A percentile compares a stretch with the other conserved stretches of the same genome.
phyloP scores from a whole-genome alignment of 2,888 invertebrate species.

The Aelia acuminata region DNA sequence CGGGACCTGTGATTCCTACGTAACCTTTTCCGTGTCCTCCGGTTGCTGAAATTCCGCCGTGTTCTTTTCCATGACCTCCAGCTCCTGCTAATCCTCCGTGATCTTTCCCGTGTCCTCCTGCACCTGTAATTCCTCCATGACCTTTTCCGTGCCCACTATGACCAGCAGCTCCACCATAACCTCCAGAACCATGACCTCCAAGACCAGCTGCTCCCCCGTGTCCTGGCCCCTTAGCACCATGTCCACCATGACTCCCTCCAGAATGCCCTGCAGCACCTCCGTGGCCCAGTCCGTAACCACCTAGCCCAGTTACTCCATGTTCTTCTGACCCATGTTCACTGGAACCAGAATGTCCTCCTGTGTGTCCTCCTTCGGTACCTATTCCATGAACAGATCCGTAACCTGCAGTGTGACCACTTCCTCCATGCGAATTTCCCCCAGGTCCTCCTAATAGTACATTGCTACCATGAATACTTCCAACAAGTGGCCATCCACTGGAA shows the following conservation, averaged over 20 bases:
- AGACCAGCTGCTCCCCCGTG: slow-evolving; percentile 17
- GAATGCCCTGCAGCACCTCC: neutral
- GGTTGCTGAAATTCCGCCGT: neutral
- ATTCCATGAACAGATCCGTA: slow-evolving; percentile 38
- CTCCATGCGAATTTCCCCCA: slow-evolving; percentile 49
- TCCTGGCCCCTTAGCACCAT: neutral
- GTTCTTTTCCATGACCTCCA: neutral
- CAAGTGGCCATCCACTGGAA: slow-evolving; percentile 9
- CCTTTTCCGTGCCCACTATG: neutral
- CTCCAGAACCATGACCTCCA: neutral
- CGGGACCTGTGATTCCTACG: neutral
- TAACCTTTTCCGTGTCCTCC: neutral
- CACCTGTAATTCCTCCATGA: neutral
- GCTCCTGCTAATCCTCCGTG: neutral
- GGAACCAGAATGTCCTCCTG: slow-evolving; percentile 32
- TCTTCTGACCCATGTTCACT: slow-evolving; percentile 49
- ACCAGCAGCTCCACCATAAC: neutral
- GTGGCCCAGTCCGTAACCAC: neutral
- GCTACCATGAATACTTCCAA: neutral
- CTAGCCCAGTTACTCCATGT: neutral
- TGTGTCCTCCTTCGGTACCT: slow-evolving; percentile 17
- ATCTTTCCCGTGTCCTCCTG: neutral
- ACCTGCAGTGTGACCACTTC: slow-evolving; percentile 41
- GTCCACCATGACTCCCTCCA: slow-evolving; percentile 48
- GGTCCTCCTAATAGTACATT: neutral